Percentiles rank a stretch among this genome's conserved stretches.
These are phyloP conservation scores for Macrotrachela quadricornifera DNA, from an alignment of 1,140 invertebrate species.

Conservation along the genomic window DNA sequence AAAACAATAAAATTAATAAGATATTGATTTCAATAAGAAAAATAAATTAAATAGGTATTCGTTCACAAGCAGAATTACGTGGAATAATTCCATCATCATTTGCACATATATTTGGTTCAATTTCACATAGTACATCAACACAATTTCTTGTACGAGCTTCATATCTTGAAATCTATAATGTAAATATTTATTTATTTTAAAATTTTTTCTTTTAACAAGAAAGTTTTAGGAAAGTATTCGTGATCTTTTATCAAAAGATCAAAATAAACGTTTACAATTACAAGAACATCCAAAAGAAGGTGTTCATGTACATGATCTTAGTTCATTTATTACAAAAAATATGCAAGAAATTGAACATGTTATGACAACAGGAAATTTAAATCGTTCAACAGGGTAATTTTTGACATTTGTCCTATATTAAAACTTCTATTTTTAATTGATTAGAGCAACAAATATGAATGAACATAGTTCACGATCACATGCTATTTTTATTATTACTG, in stretches of 20 bases:
- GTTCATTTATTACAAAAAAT: conserved; percentile 51
- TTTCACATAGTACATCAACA: conserved; percentile 38
- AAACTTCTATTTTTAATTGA: conserved; percentile 33
- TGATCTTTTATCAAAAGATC: conserved; percentile 48
- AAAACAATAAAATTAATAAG: too few relatives aligned
- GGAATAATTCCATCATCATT: conserved; percentile 57
- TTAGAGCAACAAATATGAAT: conserved; percentile 97
- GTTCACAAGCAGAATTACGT: conserved; percentile 34
- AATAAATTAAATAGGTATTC: conserved; percentile 14
- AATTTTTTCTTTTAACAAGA: too few relatives aligned
- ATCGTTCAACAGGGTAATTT: conserved; percentile 36
- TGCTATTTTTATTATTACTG: conserved; percentile 81
- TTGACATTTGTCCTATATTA: conserved; percentile 52
- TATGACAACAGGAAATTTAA: conserved; percentile 52
- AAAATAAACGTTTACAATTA: conserved; percentile 41
- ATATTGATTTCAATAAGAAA: too few relatives aligned
- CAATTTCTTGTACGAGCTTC: conserved; percentile 67
- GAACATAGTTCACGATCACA: conserved; percentile 93
- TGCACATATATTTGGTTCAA: conserved; percentile 41
- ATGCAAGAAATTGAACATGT: conserved; percentile 47
- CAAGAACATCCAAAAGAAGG: conserved; percentile 4
- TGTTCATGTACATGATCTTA: conserved; percentile 34
- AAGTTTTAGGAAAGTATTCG: conserved; percentile 38
- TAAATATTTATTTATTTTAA: conserved; percentile 32
- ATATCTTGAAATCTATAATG: conserved; percentile 80